Base-by-base conservation (phyloP, 1,140 invertebrate genomes). In the Anastrepha ludens region DNA sequence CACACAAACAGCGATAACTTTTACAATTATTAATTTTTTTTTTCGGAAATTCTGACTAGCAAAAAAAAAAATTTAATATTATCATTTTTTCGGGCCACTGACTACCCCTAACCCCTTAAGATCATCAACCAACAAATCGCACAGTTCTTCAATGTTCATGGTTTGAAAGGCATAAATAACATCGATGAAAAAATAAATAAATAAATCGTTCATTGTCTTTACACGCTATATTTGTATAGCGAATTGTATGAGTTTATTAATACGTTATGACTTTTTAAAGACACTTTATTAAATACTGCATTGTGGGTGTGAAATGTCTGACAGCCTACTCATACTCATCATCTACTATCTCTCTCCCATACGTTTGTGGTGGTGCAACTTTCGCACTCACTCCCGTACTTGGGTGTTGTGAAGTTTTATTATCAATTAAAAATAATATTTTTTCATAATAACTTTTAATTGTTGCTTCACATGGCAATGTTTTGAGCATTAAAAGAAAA, bases 401-500 rank as follows among this genome's bases (percentile, higher is more conserved):
- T 74, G 67, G 67, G 67, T 74, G 67, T 15, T 74, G 44, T 74
- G n/a, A 74, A n/a, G 17, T 17, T 74, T 17, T 47, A 41, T n/a
- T 15, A 74, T 74, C 67, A 74, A 74, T 74, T 74, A 41, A 47
- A 41, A 47, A 74, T 41, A 74, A 74, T 74, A 41, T 41, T 74
- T 74, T 74, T 74, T 74, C 67, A 74, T 74, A 74, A 74, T 74
- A 74, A 74, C 39, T 74, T 74, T 74, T 74, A 74, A 74, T 74
- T 74, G 67, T 74, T 41, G 67, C 41, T 44, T 47, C 67, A 44
- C 67, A 74, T 74, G 15, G 39, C 67, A 74, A 15, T 74, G 67
- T 39, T 13, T 74, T 74, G 44, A 13, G 41, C 67, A 74, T 74
- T 74, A 74, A 74, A 15, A 47, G 41, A 44, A 74, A 74, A 15